phyloP scores from a whole-genome alignment of 2,113 vertebrate genomes.

The Phalacrocorax carbo region DNA sequence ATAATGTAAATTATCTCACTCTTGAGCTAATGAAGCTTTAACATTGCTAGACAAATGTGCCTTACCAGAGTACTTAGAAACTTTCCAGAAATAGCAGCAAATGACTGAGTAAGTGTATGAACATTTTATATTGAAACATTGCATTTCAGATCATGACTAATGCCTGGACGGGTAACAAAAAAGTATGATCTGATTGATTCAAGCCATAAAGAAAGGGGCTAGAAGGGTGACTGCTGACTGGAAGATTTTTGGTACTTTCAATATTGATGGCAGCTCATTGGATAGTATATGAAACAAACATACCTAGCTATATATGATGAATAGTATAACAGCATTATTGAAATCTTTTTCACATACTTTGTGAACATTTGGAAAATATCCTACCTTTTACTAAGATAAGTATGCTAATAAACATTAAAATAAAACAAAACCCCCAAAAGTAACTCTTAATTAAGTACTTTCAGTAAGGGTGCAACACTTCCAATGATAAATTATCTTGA shows the following conservation, averaged over 20 bases:
- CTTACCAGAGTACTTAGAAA: neutral
- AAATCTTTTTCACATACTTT: neutral
- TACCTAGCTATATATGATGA: neutral
- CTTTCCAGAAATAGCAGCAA: neutral
- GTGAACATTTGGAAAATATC: neutral
- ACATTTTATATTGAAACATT: neutral
- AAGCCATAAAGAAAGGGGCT: neutral
- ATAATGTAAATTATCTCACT: neutral
- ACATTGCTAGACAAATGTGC: neutral
- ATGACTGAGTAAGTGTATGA: neutral
- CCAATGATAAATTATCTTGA: neutral
- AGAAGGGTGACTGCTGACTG: neutral
- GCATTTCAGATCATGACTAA: neutral
- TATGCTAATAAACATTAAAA: neutral
- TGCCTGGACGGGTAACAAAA: neutral
- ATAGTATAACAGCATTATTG: neutral
- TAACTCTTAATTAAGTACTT: neutral
- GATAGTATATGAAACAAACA: neutral
- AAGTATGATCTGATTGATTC: neutral
- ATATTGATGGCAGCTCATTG: neutral
- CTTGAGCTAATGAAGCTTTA: neutral
- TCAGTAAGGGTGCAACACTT: neutral
- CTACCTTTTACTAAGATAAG: neutral
- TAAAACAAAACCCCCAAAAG: neutral
- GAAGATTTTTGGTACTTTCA: neutral